These are phyloP conservation scores for Geophilus truncorum DNA, from an alignment of 2,888 invertebrate genomes.

Conservation along the genomic window DNA sequence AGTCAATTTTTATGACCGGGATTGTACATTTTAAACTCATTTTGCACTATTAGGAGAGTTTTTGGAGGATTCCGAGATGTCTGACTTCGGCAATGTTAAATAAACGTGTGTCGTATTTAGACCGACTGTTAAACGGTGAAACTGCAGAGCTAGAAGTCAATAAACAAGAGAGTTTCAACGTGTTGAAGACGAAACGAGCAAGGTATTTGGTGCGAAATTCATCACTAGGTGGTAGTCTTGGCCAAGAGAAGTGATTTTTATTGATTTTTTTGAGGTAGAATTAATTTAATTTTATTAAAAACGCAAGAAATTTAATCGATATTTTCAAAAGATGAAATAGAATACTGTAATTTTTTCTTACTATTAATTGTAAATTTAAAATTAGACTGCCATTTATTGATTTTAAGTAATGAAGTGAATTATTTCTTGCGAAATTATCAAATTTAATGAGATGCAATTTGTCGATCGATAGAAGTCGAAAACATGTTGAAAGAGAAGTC, in stretches of 20 bases:
- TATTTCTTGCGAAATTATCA: too few relatives aligned
- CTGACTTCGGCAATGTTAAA: slow-evolving; percentile 54
- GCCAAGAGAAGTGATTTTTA: not conserved
- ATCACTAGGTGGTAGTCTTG: not conserved
- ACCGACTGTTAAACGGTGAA: not conserved
- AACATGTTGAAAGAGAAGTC: not conserved
- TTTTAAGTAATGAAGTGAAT: too few relatives aligned
- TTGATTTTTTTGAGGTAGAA: too few relatives aligned
- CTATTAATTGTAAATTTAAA: too few relatives aligned
- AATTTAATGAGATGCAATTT: not conserved
- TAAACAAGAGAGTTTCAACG: not conserved
- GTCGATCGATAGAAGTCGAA: not conserved
- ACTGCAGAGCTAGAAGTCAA: not conserved
- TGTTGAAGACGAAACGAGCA: not conserved
- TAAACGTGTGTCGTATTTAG: slow-evolving; percentile 37
- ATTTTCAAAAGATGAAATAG: not conserved
- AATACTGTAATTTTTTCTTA: too few relatives aligned
- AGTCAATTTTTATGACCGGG: too few relatives aligned
- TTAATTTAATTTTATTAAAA: not conserved
- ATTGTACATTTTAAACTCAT: slow-evolving; percentile 39
- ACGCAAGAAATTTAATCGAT: not conserved
- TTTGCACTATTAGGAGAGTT: slow-evolving; percentile 67
- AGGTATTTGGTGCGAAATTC: not conserved
- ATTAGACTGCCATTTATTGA: too few relatives aligned
- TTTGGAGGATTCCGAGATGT: slow-evolving; percentile 77